Evolutionary conservation across 2,888 invertebrate genomes (phyloP).

Genomic region (Ischnura elegans): DNA sequence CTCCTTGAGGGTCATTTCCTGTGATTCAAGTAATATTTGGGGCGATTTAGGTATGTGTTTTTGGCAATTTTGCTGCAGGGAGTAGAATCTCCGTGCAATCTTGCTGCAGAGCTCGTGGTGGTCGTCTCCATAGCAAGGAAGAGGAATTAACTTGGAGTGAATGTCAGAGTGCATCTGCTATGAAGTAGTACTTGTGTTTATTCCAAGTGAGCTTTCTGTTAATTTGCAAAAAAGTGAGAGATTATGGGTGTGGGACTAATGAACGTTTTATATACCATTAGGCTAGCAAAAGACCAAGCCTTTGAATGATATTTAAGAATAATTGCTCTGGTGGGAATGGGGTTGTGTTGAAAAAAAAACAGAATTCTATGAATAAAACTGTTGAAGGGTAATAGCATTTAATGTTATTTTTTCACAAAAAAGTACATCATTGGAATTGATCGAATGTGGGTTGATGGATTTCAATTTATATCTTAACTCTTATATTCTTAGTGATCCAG

Average conservation of each 20-base stretch:
- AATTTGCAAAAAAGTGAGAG: conserved; percentile 64
- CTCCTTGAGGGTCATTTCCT: background rate
- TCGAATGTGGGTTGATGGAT: background rate
- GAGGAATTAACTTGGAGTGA: conserved; percentile 53
- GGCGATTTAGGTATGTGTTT: conserved; percentile 42
- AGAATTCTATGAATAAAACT: conserved; percentile 71
- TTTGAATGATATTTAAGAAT: conserved; percentile 66
- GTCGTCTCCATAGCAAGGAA: conserved; percentile 49
- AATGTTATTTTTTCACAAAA: conserved; percentile 36
- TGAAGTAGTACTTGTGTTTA: conserved; percentile 65
- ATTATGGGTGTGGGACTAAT: conserved; percentile 62
- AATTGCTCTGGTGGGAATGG: conserved; percentile 71
- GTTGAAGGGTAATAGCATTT: conserved; percentile 69
- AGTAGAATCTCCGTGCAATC: background rate
- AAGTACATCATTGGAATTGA: conserved; percentile 14
- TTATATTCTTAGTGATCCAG: background rate
- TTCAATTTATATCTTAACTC: background rate
- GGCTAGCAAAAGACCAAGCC: conserved; percentile 63
- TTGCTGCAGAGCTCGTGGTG: conserved; percentile 41
- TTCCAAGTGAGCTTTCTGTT: conserved; percentile 66
- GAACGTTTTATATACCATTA: conserved; percentile 65
- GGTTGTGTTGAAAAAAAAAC: conserved; percentile 70
- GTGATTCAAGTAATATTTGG: conserved; percentile 51
- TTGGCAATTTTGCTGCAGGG: conserved; percentile 1
- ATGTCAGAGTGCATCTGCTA: conserved; percentile 65